Conservation (phyloP, 2,797 vertebrate species). For the Hydrocynus forskahlii region DNA sequence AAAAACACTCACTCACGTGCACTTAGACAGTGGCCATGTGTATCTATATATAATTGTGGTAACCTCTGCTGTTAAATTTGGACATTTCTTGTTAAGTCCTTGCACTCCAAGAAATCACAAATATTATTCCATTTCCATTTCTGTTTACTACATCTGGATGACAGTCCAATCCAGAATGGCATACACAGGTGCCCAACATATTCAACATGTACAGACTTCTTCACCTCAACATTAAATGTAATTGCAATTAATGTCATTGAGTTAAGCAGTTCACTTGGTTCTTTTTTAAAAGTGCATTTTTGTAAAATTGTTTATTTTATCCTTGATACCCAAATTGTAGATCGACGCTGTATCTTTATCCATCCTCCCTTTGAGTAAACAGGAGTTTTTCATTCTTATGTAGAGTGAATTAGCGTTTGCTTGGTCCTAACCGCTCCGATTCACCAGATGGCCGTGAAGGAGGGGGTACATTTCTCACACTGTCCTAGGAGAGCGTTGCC, state of each 20-base stretch:
- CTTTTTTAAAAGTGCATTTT: background rate
- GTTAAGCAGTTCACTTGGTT: too few species aligned
- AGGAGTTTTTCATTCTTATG: background rate
- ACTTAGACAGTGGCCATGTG: background rate
- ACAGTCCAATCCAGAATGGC: too few species aligned
- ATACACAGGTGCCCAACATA: too few species aligned
- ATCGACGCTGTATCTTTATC: background rate
- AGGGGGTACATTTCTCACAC: conserved; percentile 41
- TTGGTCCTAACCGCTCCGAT: conserved; percentile 26
- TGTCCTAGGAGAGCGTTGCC: conserved; percentile 39
- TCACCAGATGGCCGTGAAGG: conserved; percentile 52
- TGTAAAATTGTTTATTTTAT: background rate
- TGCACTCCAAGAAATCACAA: background rate
- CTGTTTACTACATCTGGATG: too few species aligned
- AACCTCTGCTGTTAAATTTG: background rate
- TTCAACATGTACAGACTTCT: too few species aligned
- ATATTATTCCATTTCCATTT: background rate
- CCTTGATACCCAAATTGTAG: background rate
- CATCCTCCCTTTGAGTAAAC: background rate
- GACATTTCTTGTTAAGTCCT: background rate
- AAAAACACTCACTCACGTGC: background rate
- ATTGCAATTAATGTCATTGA: too few species aligned
- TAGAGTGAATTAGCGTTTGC: conserved; percentile 37
- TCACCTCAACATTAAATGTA: too few species aligned
- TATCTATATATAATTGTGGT: background rate